A percentile compares a stretch with the other conserved stretches of the same genome.
Conservation (phyloP, 1,140 invertebrate species). For the Spodoptera litura region DNA sequence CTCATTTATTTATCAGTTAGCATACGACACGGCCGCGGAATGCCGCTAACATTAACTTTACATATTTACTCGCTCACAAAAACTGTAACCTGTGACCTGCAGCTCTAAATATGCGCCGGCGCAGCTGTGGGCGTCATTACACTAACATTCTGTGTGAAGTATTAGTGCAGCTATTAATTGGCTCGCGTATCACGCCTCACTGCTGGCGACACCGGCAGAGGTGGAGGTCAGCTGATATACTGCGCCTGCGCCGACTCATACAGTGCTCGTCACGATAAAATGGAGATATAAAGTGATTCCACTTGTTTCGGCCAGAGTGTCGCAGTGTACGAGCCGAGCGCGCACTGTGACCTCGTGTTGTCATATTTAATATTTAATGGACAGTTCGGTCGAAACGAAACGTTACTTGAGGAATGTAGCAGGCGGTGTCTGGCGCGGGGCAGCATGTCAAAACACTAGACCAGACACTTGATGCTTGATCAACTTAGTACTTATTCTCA, state of each 20-base stretch:
- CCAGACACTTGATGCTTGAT: no score
- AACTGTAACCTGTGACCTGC: conserved; percentile 9
- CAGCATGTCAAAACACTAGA: no score
- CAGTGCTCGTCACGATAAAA: conserved; percentile 24
- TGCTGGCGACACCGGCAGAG: conserved; percentile 1
- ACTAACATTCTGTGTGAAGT: background rate
- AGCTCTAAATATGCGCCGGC: conserved; percentile 27
- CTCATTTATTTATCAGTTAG: conserved; percentile 5
- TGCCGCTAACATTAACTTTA: conserved; percentile 6
- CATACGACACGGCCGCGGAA: background rate
- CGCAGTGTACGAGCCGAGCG: background rate
- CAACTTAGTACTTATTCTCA: no score
- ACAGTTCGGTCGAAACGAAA: no score
- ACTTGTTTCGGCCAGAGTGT: background rate
- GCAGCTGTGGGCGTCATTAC: conserved; percentile 16
- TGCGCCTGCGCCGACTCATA: background rate
- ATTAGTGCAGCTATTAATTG: conserved; percentile 28
- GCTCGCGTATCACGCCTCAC: conserved; percentile 29
- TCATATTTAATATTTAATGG: conserved; percentile 5
- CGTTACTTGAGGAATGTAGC: no score
- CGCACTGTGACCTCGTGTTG: background rate
- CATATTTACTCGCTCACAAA: conserved; percentile 6
- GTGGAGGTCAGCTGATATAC: conserved; percentile 27
- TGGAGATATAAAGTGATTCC: conserved; percentile 38
- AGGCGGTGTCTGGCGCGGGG: no score